Percentiles rank a stretch among this genome's conserved stretches.
phyloP scores from a whole-genome alignment of 2,888 invertebrate species.

The Prenolepis imparis region DNA sequence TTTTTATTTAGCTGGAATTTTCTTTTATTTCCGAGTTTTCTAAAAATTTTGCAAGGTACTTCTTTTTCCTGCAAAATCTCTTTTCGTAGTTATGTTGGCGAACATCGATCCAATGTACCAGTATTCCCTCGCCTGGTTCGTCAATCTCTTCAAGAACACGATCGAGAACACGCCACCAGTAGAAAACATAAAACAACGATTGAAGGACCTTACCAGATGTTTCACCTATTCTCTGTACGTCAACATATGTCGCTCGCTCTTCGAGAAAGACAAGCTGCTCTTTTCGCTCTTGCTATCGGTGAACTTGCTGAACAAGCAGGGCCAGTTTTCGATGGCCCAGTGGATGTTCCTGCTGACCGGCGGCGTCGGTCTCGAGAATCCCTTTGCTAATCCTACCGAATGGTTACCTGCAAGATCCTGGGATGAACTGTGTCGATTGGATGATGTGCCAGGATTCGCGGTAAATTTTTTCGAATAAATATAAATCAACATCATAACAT shows the following conservation, averaged over 20 bases:
- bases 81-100: conserved; percentile 91
- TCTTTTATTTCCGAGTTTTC: neutral
- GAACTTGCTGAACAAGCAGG: conserved; percentile 90
- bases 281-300: conserved; percentile 93
- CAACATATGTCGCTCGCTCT: conserved; percentile 97
- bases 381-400: conserved; percentile 89
- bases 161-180: conserved; percentile 95
- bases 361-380: conserved; percentile 94
- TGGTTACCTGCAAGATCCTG: conserved; percentile 92
- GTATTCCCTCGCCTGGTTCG: conserved; percentile 97
- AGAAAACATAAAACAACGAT: conserved; percentile 92
- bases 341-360: conserved; percentile 97
- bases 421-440: conserved; percentile 92
- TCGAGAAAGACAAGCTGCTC: conserved; percentile 97
- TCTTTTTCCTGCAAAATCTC: neutral
- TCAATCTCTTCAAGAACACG: conserved; percentile 94
- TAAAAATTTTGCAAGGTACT: neutral
- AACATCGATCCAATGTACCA: conserved; percentile 99
- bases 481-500: neutral
- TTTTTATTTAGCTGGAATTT: neutral
- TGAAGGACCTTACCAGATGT: conserved; percentile 91
- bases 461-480: conserved; percentile 66
- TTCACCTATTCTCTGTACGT: conserved; percentile 97
- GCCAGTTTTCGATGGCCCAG: conserved; percentile 89
- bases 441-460: conserved; percentile 87